Base-by-base conservation (phyloP, 1,140 invertebrate species). In the Spodoptera frugiperda region DNA sequence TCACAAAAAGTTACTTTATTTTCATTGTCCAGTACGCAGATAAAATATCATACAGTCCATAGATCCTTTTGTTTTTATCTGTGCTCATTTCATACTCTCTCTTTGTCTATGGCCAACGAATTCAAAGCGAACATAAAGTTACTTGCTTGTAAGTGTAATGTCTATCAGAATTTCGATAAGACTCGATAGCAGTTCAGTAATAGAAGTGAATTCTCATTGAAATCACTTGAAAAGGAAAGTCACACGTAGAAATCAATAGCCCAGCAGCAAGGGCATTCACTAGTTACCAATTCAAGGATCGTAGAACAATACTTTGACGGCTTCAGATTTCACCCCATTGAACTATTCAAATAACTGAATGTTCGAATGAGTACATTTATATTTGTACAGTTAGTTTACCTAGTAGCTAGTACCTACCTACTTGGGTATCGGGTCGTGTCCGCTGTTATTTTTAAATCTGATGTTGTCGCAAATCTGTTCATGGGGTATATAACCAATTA, bases 191-290 rank as follows among this genome's bases (percentile, higher is more conserved):
- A 44, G 5, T 63, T 63, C 11, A 30, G 44, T 63, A 63, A 63
- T 53, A 57, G 54, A 57, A 33, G 10, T 21, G 57, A 55, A 46
- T 46, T 72, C 54, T 57, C 33, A 44, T 57, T 59, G 53, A 72
- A 72, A 25, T 63, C 33, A 44, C 19, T n/a, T 57, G 54, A 57
- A 57, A 63, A 15, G 33, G 59, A 63, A 15, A 63, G 17, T 63
- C 59, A 63, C 33, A 63, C 59, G 59, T 44, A 33, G 46, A 70
- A 55, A 72, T 72, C 70, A 72, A 72, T 72, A 72, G 70, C 3
- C 39, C 39, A 14, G 15, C 17, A 17, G 14, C 30, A 44, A 59
- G 53, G 33, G 30, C 54, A 57, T 57, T 57, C 15, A 59, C 70
- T 72, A 39, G 33, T 4, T 39, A 11, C 11, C 70, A 25, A 72